These are phyloP conservation scores for Eledona agricola DNA, from an alignment of 2,888 invertebrate species.

Conservation along the genomic window DNA sequence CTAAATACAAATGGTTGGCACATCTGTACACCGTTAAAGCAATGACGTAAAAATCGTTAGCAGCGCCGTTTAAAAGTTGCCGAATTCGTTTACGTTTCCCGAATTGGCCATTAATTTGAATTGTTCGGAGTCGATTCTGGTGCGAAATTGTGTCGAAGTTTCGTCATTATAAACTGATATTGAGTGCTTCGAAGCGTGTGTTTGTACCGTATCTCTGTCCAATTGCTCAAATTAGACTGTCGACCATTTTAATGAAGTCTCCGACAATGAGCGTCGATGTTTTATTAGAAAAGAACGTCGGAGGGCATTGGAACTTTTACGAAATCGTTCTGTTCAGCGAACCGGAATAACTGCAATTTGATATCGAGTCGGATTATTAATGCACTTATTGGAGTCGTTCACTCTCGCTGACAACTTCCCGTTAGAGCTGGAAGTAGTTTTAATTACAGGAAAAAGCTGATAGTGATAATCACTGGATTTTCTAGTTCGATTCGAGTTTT, in stretches of 20 bases:
- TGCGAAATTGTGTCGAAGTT: conserved; percentile 8
- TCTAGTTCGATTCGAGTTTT: too few relatives aligned
- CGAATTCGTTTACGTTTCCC: background rate
- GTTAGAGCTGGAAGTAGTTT: conserved; percentile 15
- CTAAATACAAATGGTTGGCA: too few relatives aligned
- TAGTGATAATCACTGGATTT: background rate
- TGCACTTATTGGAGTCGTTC: conserved; percentile 21
- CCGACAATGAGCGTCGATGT: conserved; percentile 3
- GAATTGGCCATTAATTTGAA: conserved; percentile 6
- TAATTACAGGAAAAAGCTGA: conserved; percentile 13
- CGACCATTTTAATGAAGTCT: conserved; percentile 23
- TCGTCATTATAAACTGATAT: background rate
- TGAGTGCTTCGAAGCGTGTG: conserved; percentile 5
- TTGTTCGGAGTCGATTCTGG: conserved; percentile 1
- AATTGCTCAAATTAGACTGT: conserved; percentile 15
- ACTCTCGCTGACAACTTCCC: conserved; percentile 14
- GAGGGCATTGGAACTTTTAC: conserved; percentile 13
- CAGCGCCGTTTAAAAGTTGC: background rate
- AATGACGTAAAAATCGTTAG: too few relatives aligned
- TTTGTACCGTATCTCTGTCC: conserved; percentile 10
- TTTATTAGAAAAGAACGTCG: conserved; percentile 9
- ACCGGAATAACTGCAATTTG: conserved; percentile 30
- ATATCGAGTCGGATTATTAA: conserved; percentile 23
- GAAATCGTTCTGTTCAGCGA: conserved; percentile 22
- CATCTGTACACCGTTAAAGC: too few relatives aligned